A percentile compares a stretch with the other conserved stretches of the same genome.
These are phyloP conservation scores for Vollenhovia emeryi DNA, from an alignment of 1,140 invertebrate species.

Conservation along the genomic window DNA sequence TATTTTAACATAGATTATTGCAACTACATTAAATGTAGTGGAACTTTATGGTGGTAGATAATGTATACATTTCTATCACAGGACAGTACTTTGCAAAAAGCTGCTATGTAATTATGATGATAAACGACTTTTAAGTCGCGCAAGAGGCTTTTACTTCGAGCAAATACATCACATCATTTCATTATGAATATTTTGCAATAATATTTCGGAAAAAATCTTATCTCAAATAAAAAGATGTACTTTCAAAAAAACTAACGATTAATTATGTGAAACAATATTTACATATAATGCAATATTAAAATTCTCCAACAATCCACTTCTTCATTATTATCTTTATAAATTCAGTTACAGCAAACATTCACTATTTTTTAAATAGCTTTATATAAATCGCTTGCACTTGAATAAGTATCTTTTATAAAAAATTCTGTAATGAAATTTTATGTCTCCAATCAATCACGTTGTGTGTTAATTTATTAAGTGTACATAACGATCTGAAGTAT, in stretches of 20 bases:
- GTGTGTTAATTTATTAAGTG: neutral
- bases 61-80: conserved; percentile 1
- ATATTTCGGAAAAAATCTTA: neutral
- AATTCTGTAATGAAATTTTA: conserved; percentile 4
- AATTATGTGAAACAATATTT: conserved; percentile 3
- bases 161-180: neutral
- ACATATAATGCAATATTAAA: neutral
- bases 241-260: neutral
- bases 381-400: neutral
- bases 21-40: neutral
- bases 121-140: neutral
- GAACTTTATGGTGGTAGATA: neutral
- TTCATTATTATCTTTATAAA: neutral
- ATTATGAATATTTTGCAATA: neutral
- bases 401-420: neutral
- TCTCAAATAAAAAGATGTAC: neutral
- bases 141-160: neutral
- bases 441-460: conserved; percentile 1
- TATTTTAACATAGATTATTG: neutral
- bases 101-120: neutral
- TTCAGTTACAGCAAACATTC: neutral
- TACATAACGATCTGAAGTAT: neutral
- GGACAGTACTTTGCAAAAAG: neutral
- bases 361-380: neutral
- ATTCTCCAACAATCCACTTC: neutral